Percentiles rank a stretch among this genome's conserved stretches.
These are phyloP conservation scores for Leuctra nigra DNA, from an alignment of 2,888 invertebrate species.

Conservation along the genomic window DNA sequence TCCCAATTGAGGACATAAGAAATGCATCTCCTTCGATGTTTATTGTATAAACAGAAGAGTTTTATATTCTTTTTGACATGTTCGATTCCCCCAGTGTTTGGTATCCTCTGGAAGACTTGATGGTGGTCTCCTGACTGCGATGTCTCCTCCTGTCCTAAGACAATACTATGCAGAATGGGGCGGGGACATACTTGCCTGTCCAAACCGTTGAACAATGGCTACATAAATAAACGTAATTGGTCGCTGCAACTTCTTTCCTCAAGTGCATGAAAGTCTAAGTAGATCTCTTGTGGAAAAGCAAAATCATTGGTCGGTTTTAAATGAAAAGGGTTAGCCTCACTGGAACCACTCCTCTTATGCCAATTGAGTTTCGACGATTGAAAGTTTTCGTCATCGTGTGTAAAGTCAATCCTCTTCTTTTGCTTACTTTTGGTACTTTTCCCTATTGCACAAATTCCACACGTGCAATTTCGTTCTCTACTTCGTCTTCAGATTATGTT, in stretches of 20 bases:
- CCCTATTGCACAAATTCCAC: no score
- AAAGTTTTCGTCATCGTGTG: no score
- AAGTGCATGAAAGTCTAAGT: slow-evolving; percentile 26
- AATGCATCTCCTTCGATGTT: slow-evolving; percentile 9
- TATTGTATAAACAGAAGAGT: background rate
- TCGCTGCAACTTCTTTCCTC: slow-evolving; percentile 33
- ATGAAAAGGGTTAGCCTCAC: slow-evolving; percentile 17
- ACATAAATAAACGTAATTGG: slow-evolving; percentile 94
- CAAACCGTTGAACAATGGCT: slow-evolving; percentile 79
- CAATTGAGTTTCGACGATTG: background rate
- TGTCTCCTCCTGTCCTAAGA: slow-evolving; percentile 1
- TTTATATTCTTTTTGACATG: slow-evolving; percentile 3
- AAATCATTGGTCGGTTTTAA: slow-evolving; percentile 22
- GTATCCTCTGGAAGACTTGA: background rate
- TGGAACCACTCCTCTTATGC: slow-evolving; percentile 18
- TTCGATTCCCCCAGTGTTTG: background rate
- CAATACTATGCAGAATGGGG: slow-evolving; percentile 19
- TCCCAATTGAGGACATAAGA: background rate
- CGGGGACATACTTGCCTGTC: slow-evolving; percentile 34
- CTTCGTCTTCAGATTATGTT: no score
- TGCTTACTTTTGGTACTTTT: no score
- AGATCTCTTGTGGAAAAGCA: slow-evolving; percentile 21
- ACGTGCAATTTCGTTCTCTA: no score
- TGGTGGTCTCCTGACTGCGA: slow-evolving; percentile 13
- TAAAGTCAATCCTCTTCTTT: no score